Conservation (phyloP, 2,888 invertebrate species). For the Brachycybe producta region DNA sequence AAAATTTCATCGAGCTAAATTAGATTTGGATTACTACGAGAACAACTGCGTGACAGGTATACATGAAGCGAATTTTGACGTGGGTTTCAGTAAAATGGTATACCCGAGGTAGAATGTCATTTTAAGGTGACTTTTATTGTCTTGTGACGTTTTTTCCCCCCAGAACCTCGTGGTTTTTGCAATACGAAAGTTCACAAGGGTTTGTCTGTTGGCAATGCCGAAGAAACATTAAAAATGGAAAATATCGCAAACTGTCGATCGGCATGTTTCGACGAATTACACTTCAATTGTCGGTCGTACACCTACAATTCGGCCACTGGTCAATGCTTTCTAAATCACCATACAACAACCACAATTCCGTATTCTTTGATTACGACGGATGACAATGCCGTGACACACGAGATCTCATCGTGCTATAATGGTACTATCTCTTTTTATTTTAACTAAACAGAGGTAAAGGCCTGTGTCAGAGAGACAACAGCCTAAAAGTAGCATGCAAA, state of each 20-base stretch:
- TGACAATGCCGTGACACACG: background rate
- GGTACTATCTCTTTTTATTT: constrained; percentile 2
- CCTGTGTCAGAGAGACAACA: too few relatives aligned
- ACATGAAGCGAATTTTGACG: background rate
- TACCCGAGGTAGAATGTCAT: background rate
- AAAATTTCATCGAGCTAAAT: background rate
- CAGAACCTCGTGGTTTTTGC: constrained; percentile 16
- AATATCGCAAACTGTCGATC: constrained; percentile 2
- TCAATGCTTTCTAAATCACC: constrained; percentile 13
- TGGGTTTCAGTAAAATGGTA: background rate
- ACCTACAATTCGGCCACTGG: constrained; percentile 5
- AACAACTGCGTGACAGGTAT: constrained; percentile 14
- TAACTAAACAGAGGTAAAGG: too few relatives aligned
- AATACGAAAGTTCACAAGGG: constrained; percentile 2
- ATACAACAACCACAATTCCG: background rate
- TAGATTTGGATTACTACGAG: constrained; percentile 10
- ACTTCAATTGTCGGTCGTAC: constrained; percentile 11
- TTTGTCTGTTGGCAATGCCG: background rate
- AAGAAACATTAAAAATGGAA: background rate
- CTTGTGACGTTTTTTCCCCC: background rate
- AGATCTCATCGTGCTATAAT: constrained; percentile 14
- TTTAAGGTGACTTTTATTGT: too few relatives aligned
- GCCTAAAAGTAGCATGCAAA: too few relatives aligned
- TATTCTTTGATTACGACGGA: background rate
- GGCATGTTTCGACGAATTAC: background rate